phyloP scores from a whole-genome alignment of 2,888 invertebrate species.

The Noctua janthe region DNA sequence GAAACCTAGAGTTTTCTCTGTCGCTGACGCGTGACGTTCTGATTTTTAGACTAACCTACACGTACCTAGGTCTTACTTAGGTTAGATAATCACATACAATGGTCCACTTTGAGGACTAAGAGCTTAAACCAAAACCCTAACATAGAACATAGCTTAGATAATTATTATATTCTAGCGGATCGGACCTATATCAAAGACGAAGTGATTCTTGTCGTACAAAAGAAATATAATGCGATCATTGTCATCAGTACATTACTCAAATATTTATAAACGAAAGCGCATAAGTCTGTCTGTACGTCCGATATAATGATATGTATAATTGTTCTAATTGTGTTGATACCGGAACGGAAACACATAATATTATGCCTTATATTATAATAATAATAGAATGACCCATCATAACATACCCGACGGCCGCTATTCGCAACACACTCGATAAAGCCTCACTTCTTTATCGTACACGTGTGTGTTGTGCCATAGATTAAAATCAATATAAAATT shows the following conservation, averaged over 20 bases:
- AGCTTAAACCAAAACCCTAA: too few species aligned
- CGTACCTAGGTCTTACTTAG: neutral
- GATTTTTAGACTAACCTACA: neutral
- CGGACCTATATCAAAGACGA: neutral
- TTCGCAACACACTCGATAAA: constrained; percentile 44
- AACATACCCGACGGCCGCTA: constrained; percentile 33
- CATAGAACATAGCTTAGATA: neutral
- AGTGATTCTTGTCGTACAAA: neutral
- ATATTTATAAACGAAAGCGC: constrained; percentile 31
- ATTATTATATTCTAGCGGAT: neutral
- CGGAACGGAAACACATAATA: constrained; percentile 64
- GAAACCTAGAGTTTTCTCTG: neutral
- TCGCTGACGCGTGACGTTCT: neutral
- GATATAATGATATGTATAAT: constrained; percentile 44
- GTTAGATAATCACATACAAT: neutral
- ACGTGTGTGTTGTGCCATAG: neutral
- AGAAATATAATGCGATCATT: neutral
- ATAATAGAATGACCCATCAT: constrained; percentile 35
- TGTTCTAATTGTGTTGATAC: constrained; percentile 59
- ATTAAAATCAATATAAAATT: neutral
- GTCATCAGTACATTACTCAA: constrained; percentile 1
- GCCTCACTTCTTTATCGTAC: too few species aligned
- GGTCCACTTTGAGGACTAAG: too few species aligned
- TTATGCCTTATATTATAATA: constrained; percentile 51
- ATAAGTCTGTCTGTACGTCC: constrained; percentile 30